Conservation (phyloP, 2,113 vertebrate genomes). For the Panthera leo region DNA sequence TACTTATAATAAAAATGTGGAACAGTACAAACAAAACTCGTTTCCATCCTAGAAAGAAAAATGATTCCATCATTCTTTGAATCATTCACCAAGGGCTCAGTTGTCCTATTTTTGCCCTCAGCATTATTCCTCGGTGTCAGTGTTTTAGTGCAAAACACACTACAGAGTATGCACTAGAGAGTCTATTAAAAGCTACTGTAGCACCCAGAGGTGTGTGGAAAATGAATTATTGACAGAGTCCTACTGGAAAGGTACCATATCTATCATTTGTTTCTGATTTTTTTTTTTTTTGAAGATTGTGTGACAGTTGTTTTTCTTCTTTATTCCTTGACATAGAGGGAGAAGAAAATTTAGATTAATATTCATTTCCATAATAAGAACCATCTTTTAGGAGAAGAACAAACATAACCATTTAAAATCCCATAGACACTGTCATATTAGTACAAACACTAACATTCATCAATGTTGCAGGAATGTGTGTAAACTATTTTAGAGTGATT, state of each 20-base stretch:
- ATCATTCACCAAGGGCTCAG: slow-evolving; percentile 7
- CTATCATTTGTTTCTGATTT: neutral
- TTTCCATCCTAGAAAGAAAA: slow-evolving; percentile 59
- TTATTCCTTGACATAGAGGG: neutral
- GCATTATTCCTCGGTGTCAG: slow-evolving; percentile 54
- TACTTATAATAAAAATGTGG: slow-evolving; percentile 70
- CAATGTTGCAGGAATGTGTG: neutral
- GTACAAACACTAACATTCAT: neutral
- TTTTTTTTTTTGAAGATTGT: neutral
- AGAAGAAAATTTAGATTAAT: neutral
- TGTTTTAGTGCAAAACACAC: slow-evolving; percentile 53
- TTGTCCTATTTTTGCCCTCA: slow-evolving; percentile 29
- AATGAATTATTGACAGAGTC: slow-evolving; percentile 53
- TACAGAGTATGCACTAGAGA: neutral
- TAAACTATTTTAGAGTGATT: neutral
- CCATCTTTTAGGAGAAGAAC: neutral
- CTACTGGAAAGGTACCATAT: neutral
- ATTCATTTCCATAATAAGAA: neutral
- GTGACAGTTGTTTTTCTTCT: neutral
- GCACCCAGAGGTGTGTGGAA: slow-evolving; percentile 2
- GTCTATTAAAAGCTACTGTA: slow-evolving; percentile 45
- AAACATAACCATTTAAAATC: neutral
- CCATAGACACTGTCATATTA: neutral
- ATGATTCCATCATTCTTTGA: slow-evolving; percentile 54
- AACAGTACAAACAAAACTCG: slow-evolving; percentile 33